These are phyloP conservation scores for Aphelenchoides besseyi DNA, from an alignment of 1,140 invertebrate genomes.

Conservation along the genomic window DNA sequence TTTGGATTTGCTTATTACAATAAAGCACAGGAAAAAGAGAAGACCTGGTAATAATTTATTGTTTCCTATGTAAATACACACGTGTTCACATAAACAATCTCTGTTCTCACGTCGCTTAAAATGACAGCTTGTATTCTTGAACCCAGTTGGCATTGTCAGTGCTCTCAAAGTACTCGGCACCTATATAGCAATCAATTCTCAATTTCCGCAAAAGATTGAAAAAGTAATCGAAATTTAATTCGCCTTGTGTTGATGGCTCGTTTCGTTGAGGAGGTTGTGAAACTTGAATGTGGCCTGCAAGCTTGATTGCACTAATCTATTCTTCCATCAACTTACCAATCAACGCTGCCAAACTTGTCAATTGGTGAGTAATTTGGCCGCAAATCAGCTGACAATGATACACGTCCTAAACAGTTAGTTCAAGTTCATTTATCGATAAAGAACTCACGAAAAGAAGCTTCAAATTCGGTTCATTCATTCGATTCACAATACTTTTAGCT, in stretches of 20 bases:
- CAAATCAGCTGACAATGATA: constrained; percentile 14
- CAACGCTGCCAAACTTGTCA: not conserved
- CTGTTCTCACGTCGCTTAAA: no score
- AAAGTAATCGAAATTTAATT: constrained; percentile 26
- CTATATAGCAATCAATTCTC: constrained; percentile 14
- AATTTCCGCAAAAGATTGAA: constrained; percentile 14
- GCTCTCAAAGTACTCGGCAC: constrained; percentile 23
- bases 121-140: constrained; percentile 5
- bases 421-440: not conserved
- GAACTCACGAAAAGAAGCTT: constrained; percentile 19
- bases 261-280: constrained; percentile 20
- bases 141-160: constrained; percentile 17
- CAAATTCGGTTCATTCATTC: constrained; percentile 16
- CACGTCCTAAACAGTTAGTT: not conserved
- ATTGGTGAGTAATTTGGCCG: constrained; percentile 16
- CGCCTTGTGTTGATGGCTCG: constrained; percentile 26
- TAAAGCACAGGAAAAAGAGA: no score
- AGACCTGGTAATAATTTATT: no score
- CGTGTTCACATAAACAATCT: no score
- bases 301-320: no score
- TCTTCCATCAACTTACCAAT: no score
- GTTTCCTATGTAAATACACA: no score
- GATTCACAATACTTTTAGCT: constrained; percentile 10
- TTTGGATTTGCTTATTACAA: no score
- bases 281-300: constrained; percentile 33